phyloP scores from a whole-genome alignment of 2,797 vertebrate species.

The Cynopterus sphinx region DNA sequence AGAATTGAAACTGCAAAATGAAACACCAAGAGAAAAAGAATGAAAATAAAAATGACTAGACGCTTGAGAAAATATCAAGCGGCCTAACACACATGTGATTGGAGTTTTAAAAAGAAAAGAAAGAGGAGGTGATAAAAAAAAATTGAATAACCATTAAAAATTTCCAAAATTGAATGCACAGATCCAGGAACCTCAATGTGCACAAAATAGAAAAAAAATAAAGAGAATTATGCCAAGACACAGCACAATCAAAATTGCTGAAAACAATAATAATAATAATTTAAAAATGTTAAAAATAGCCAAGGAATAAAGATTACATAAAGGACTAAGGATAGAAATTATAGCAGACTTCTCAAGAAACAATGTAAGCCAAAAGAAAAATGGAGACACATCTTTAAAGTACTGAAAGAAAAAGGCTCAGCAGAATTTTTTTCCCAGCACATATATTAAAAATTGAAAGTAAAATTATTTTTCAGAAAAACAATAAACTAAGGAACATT shows the following conservation, averaged over 20 bases:
- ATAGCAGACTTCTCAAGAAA: neutral
- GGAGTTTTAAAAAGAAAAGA: neutral
- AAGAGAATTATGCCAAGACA: neutral
- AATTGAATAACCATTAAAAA: neutral
- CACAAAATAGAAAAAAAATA: neutral
- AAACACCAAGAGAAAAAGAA: neutral
- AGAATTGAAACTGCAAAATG: neutral
- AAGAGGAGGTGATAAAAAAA: neutral
- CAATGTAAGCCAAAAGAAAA: neutral
- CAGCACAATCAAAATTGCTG: neutral
- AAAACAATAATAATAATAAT: neutral
- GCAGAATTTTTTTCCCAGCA: neutral
- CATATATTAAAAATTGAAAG: neutral
- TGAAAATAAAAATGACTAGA: neutral
- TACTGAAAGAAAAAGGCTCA: neutral
- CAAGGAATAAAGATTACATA: neutral
- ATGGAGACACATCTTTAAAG: neutral
- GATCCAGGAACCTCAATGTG: neutral
- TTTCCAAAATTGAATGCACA: neutral
- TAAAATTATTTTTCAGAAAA: constrained; percentile 6
- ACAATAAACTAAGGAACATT: neutral
- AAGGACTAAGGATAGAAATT: neutral
- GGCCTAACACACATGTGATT: neutral
- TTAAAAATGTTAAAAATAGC: neutral
- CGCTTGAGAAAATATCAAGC: neutral